Base-by-base conservation (phyloP, 2,888 invertebrate species). In the Stegophylla sp. region DNA sequence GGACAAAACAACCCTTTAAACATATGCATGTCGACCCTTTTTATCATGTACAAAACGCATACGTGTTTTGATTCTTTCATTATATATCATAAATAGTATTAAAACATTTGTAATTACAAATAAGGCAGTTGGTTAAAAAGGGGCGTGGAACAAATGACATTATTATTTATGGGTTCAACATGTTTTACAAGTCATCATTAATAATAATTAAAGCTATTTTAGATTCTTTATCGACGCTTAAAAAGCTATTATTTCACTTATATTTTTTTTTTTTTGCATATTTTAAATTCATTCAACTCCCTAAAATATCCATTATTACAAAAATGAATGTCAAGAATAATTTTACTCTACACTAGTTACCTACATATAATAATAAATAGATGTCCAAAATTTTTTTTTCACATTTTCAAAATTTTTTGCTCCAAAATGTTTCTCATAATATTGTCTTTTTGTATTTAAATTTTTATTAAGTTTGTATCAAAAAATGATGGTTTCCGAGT, bases 11-110 rank as follows among this genome's bases (percentile, higher is more conserved):
- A 79, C 79, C 79, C 79, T 79, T 34, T 71, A 26, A 79, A 79
- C 79, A 79, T 79, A 79, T 79, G 79, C 79, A 71, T 43, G 48
- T 17, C 63, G 79, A 79, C 79, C 79, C 79, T 79, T 79, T 71
- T 79, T 69, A 71, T 71, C 71, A 20, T 79, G 41, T 71, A 51
- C 26, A 79, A 67, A 64, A 71, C 48, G 61, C 61, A 59, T 79
- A 79, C 63, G 64, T 69, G 28, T 77, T 77, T 77, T 59, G 59
- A 77, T 79, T 71, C 59, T 69, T 71, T 79, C 41, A 45, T 59
- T 34, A 34, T 69, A 41, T 20, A 20, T 7, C 20, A 48, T 69
- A 69, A 71, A 79, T 34, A 69, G 61, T 69, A 61, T 48, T 61
- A 71, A 61, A 71, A 79, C 71, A 63, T 48, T 48, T 71, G 71